These are phyloP conservation scores for Chrysina gloriosa DNA, from an alignment of 2,888 invertebrate genomes.

Conservation along the genomic window DNA sequence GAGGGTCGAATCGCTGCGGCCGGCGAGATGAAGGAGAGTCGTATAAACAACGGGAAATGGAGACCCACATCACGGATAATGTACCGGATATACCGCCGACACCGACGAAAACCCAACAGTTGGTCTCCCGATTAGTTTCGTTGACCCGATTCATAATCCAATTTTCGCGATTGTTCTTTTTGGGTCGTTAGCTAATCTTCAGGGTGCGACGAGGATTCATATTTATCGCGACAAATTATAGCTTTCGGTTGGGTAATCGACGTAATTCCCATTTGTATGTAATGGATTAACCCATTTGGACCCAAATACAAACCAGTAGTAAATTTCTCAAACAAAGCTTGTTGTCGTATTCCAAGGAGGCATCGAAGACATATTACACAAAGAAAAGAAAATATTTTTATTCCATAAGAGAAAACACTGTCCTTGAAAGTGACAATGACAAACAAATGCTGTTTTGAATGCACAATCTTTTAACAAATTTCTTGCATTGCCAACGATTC, in stretches of 20 bases:
- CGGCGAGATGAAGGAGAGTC: constrained; percentile 19
- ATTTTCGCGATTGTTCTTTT: constrained; percentile 10
- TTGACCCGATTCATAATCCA: constrained; percentile 22
- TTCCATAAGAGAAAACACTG: too few relatives aligned
- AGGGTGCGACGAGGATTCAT: background rate
- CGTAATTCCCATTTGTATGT: too few relatives aligned
- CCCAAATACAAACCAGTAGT: too few relatives aligned
- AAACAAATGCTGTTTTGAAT: too few relatives aligned
- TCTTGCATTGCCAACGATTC: too few relatives aligned
- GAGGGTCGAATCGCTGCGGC: constrained; percentile 19
- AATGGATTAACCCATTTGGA: too few relatives aligned
- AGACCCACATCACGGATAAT: constrained; percentile 34
- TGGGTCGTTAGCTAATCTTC: background rate
- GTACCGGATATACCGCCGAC: constrained; percentile 23
- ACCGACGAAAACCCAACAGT: constrained; percentile 25
- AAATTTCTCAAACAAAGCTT: too few relatives aligned
- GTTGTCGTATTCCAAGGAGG: too few relatives aligned
- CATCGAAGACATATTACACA: too few relatives aligned
- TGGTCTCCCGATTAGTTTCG: constrained; percentile 32
- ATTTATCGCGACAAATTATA: background rate
- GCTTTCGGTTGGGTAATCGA: background rate
- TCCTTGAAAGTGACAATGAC: too few relatives aligned
- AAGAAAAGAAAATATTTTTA: too few relatives aligned
- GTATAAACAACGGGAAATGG: constrained; percentile 28
- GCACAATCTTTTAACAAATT: too few relatives aligned